Evolutionary conservation across 1,140 invertebrate species (phyloP).

Genomic region (Tenebrio molitor): DNA sequence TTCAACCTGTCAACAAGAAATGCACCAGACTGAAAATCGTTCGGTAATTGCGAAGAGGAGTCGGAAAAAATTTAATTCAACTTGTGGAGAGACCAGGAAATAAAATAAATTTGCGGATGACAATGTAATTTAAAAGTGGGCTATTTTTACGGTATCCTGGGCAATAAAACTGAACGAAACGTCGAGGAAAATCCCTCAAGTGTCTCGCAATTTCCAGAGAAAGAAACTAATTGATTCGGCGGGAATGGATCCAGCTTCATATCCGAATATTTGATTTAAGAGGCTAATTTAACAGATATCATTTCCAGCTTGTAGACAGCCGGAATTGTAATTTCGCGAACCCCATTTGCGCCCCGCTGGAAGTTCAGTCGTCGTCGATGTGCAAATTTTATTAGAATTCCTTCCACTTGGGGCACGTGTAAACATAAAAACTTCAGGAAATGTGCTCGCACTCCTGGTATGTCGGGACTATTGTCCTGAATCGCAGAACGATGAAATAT

Average conservation of each 20-base stretch:
- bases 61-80: background rate
- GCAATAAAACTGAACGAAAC: too few relatives aligned
- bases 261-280: background rate
- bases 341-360: background rate
- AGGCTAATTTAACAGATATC: background rate
- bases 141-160: too few relatives aligned
- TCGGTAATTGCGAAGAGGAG: background rate
- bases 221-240: background rate
- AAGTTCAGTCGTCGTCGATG: background rate
- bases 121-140: too few relatives aligned
- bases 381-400: background rate
- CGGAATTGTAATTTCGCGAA: background rate
- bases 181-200: too few relatives aligned
- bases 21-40: background rate
- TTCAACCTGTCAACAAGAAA: too few relatives aligned
- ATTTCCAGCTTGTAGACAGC: background rate
- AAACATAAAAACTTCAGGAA: too few relatives aligned
- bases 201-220: too few relatives aligned
- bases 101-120: background rate
- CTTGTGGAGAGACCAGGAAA: background rate
- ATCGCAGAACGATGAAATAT: too few relatives aligned
- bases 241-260: background rate
- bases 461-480: too few relatives aligned
- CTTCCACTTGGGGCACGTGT: background rate
- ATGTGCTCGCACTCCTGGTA: too few relatives aligned